Conservation (phyloP, 2,888 invertebrate species). For the Microplitis manilae region DNA sequence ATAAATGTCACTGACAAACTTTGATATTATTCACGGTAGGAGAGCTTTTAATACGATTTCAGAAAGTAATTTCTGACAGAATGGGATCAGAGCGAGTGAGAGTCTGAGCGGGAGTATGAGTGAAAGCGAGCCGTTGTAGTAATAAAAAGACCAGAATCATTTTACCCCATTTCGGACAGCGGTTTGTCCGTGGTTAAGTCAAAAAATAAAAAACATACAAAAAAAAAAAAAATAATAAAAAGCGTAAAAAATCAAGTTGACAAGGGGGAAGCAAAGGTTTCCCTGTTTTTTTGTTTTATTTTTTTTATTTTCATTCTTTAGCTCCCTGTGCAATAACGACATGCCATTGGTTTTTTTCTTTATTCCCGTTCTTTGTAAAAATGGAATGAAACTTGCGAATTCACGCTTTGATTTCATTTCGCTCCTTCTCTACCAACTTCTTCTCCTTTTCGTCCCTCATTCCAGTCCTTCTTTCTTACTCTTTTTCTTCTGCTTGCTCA, state of each 20-base stretch:
- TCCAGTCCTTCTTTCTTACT: constrained; percentile 39
- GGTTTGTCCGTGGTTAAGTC: constrained; percentile 31
- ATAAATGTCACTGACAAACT: constrained; percentile 30
- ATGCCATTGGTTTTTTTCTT: constrained; percentile 60
- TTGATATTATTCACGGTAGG: constrained; percentile 19
- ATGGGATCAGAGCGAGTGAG: constrained; percentile 42
- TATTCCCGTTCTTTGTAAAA: constrained; percentile 38
- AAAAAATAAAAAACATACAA: constrained; percentile 40
- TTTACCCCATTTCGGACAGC: constrained; percentile 26
- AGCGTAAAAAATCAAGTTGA: constrained; percentile 44
- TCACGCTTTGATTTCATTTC: constrained; percentile 65
- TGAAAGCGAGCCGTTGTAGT: not conserved
- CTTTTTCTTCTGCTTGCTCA: constrained; percentile 31
- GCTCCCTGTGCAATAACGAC: constrained; percentile 62
- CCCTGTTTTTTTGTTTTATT: constrained; percentile 45
- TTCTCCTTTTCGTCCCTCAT: constrained; percentile 33
- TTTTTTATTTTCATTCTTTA: constrained; percentile 43
- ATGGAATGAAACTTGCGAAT: constrained; percentile 64
- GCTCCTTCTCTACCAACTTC: constrained; percentile 3
- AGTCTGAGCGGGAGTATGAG: not conserved
- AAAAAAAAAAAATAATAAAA: constrained; percentile 31
- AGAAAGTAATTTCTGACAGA: constrained; percentile 36
- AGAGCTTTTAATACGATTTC: constrained; percentile 36
- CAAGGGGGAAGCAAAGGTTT: constrained; percentile 44
- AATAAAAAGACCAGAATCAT: not conserved